Conservation (phyloP, 2,797 vertebrate genomes). For the Momotus momota region DNA sequence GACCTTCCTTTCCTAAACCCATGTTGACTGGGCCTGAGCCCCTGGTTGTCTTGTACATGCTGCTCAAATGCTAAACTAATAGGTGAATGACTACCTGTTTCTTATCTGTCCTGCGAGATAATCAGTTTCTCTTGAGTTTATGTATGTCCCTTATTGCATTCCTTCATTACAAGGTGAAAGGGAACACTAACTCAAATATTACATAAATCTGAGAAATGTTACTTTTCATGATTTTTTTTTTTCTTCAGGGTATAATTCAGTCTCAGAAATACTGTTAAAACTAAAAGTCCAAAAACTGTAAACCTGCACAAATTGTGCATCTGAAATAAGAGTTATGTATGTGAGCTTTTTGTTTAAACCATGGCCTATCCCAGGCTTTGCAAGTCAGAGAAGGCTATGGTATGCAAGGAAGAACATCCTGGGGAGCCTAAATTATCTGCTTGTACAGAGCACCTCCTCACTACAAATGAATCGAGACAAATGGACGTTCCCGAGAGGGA, state of each 20-base stretch:
- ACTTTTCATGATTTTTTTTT: accelerated
- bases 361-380: not conserved
- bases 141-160: not conserved
- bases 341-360: not conserved
- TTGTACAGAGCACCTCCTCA: not conserved
- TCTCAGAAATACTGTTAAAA: not conserved
- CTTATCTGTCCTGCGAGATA: not conserved
- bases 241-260: not conserved
- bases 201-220: not conserved
- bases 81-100: not conserved
- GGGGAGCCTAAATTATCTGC: not conserved
- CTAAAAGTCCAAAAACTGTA: accelerated
- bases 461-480: not conserved
- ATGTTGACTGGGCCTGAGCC: too few relatives aligned
- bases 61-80: not conserved
- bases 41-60: too few relatives aligned
- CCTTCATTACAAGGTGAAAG: not conserved
- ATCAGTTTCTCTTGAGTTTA: not conserved
- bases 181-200: not conserved
- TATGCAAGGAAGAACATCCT: not conserved
- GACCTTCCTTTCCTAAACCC: too few relatives aligned
- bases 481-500: not conserved
- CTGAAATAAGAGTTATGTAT: not conserved
- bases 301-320: not conserved
- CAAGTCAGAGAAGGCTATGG: not conserved